These are phyloP conservation scores for Sinocyclocheilus grahami DNA, from an alignment of 2,113 vertebrate genomes.

Conservation along the genomic window DNA sequence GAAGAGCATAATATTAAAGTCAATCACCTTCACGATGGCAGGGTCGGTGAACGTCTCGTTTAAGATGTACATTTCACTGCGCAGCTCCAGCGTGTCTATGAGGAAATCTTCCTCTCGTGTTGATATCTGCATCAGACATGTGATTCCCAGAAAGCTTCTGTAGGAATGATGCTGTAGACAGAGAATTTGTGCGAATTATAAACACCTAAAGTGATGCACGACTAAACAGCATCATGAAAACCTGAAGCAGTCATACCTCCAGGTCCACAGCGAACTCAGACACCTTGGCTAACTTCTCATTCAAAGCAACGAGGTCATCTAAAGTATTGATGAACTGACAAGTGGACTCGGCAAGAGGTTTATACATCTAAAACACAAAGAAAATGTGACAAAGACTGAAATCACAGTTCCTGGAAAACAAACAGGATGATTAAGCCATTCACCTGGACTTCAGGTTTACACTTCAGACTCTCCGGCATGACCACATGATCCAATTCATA, in stretches of 20 bases:
- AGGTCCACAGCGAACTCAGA: conserved; percentile 93
- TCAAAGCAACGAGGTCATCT: conserved; percentile 87
- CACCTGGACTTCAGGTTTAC: conserved; percentile 87
- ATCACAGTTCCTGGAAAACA: not conserved
- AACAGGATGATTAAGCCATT: not conserved
- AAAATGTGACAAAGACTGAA: not conserved
- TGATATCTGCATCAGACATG: conserved; percentile 95
- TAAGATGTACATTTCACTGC: conserved; percentile 87
- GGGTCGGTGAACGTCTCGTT: conserved; percentile 95
- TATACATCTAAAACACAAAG: conserved; percentile 77
- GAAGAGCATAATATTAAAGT: not conserved
- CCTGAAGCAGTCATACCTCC: conserved; percentile 78
- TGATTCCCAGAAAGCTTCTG: conserved; percentile 91
- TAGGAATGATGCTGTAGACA: conserved; percentile 91
- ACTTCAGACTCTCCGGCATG: conserved; percentile 76
- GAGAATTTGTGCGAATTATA: not conserved
- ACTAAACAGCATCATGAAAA: not conserved
- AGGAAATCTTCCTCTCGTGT: conserved; percentile 93
- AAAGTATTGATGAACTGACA: conserved; percentile 83
- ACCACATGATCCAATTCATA: conserved; percentile 89
- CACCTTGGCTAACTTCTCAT: conserved; percentile 84
- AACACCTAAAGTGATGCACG: not conserved
- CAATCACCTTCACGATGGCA: conserved; percentile 87
- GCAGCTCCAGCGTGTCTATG: conserved; percentile 89
- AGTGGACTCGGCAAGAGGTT: conserved; percentile 79